These are phyloP conservation scores for Zoanthus solanderi DNA, from an alignment of 92 coral and sea anemone species.

Conservation along the genomic window DNA sequence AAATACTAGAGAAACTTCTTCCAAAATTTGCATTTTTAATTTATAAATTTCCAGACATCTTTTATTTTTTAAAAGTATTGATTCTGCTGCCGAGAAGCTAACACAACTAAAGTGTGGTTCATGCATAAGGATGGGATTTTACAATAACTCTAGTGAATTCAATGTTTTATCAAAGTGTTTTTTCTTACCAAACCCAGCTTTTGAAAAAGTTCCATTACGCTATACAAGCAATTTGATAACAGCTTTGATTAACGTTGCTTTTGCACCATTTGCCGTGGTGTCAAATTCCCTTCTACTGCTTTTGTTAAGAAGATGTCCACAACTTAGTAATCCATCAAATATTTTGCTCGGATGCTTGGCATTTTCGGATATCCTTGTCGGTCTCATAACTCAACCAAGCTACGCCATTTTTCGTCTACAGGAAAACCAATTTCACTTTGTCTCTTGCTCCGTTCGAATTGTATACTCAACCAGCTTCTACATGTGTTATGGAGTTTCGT, in stretches of 20 bases:
- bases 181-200: conserved; percentile 70
- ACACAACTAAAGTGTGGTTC: neutral
- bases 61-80: neutral
- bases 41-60: neutral
- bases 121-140: neutral
- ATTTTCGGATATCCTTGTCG: conserved; percentile 72
- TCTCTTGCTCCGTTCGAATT: conserved; percentile 68
- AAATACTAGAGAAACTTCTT: neutral
- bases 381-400: conserved; percentile 73
- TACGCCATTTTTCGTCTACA: conserved; percentile 68
- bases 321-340: conserved; percentile 71
- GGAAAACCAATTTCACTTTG: conserved; percentile 66
- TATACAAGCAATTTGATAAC: conserved; percentile 71
- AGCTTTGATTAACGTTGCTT: conserved; percentile 63
- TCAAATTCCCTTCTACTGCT: conserved; percentile 63
- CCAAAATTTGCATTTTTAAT: conserved; percentile 1
- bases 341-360: conserved; percentile 80
- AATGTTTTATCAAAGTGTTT: conserved; percentile 51
- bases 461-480: conserved; percentile 76
- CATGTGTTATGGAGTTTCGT: conserved; percentile 85
- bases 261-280: conserved; percentile 74
- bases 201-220: conserved; percentile 64
- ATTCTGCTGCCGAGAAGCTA: neutral
- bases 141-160: neutral
- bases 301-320: conserved; percentile 60